Evolutionary conservation across 2,797 vertebrate genomes (phyloP).

Genomic region (Sebastes steindachneri): DNA sequence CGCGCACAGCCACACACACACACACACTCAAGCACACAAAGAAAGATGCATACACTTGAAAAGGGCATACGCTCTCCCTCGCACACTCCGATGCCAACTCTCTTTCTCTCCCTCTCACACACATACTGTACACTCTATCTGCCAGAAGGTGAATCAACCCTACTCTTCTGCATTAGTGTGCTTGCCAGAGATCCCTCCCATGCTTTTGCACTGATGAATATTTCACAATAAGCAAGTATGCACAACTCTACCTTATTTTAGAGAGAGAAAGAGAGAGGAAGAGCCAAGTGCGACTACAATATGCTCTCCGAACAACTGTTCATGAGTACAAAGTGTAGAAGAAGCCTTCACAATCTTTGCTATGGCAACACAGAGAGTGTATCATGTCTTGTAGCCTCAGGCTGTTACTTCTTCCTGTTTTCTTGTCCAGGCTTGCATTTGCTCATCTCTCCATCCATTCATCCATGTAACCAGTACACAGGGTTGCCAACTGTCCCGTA

Average conservation of each 20-base stretch:
- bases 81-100: conserved; percentile 14
- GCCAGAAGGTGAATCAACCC: conserved; percentile 60
- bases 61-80: conserved; percentile 44
- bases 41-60: conserved; percentile 40
- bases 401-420: not conserved
- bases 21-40: conserved; percentile 20
- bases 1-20: not conserved
- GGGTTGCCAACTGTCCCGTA: not conserved
- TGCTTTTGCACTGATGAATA: conserved; percentile 68
- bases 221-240: conserved; percentile 63
- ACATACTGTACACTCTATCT: conserved; percentile 9
- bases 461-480: not conserved
- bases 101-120: conserved; percentile 18
- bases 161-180: conserved; percentile 51
- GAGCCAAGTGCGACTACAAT: conserved; percentile 9
- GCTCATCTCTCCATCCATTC: conserved; percentile 5
- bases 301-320: conserved; percentile 19
- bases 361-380: not conserved
- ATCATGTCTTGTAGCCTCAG: not conserved
- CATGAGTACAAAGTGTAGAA: conserved; percentile 15
- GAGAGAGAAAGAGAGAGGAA: not conserved
- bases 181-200: conserved; percentile 49
- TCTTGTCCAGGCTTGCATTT: not conserved
- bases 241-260: conserved; percentile 38
- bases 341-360: conserved; percentile 23